Evolutionary conservation across 1,140 invertebrate species (phyloP).

Genomic region (Drosophila lini): DNA sequence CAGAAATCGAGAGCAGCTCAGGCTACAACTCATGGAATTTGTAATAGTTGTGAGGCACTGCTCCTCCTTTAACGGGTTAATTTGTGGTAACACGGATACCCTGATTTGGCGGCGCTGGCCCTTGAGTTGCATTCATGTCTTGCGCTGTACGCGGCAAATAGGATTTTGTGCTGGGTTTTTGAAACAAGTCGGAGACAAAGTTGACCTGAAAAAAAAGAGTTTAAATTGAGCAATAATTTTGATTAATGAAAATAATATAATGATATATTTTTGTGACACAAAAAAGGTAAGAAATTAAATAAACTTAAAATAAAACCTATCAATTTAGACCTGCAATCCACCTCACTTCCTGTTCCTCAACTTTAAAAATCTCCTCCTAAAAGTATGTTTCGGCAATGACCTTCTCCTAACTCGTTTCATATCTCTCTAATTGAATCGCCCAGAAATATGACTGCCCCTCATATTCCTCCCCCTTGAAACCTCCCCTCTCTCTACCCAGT

Average conservation of each 20-base stretch:
- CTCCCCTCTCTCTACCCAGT: not conserved
- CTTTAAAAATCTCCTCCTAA: constrained; percentile 40
- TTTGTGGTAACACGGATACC: constrained; percentile 54
- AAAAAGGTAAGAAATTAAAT: not conserved
- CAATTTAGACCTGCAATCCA: too few species aligned
- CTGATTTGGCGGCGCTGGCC: constrained; percentile 2
- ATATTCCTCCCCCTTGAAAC: not conserved
- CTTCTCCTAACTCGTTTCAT: constrained; percentile 3
- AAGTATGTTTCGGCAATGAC: constrained; percentile 45
- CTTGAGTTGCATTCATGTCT: constrained; percentile 45
- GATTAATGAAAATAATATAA: too few species aligned
- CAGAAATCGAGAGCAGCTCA: not conserved
- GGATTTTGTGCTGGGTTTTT: constrained; percentile 44
- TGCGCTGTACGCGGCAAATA: constrained; percentile 68
- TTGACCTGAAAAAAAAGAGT: constrained; percentile 64
- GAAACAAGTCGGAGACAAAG: constrained; percentile 76
- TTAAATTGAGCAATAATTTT: too few species aligned
- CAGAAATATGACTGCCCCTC: constrained; percentile 14
- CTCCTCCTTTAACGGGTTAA: constrained; percentile 30
- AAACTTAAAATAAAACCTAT: too few species aligned
- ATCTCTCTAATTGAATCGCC: constrained; percentile 43
- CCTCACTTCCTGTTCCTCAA: not conserved
- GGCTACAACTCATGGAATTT: constrained; percentile 70
- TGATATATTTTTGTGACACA: too few species aligned
- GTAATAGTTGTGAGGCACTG: constrained; percentile 35